Evolutionary conservation across 2,113 vertebrate genomes (phyloP), one percentile per base, ranked within the genome.

Genomic region (Hyla sarda): DNA sequence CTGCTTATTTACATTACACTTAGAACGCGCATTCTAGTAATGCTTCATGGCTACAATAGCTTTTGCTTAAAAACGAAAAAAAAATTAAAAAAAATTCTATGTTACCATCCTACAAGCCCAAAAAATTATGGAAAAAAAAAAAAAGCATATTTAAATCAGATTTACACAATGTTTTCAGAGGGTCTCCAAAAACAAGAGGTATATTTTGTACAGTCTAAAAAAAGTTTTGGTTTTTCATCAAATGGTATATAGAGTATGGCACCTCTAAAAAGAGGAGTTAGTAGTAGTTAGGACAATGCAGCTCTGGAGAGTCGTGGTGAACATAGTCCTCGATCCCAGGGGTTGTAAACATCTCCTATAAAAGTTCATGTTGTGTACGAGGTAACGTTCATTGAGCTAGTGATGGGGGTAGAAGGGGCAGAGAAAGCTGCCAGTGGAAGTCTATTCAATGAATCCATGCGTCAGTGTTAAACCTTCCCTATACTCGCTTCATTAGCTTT

Each of bases 321-420:
- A 12, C 6, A 72, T 32, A 37, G 92, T 94, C 89, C 92, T 94
- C 89, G 85, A 72, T 72, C 77, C 89, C 92, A 91, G 92, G 92
- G 92, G 91, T 90, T 95, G 93, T 93, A 94, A 95, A 95, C 94
- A 93, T 93, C 90, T 81, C 34, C 48, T 91, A 92, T 92, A 48
- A 23, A 92, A 92, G 91, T 90, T 92, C 90, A 92, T 92, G 92
- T 91, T 91, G 90, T 1, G 47, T 34, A 82, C 90, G 91, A 90
- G 91, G 89, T 91, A 91, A 86, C 84, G 93, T 91, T 93, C 93
- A 92, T 90, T 90, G 90, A 92, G 92, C 92, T 91, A 92, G 90
- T 91, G 90, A 84, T 90, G 87, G 88, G 45, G n/a, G 21, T 12
- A 16, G 30, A 91, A 90, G 88, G 92, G 89, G 90, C 4, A 25